Conservation (phyloP, 2,888 invertebrate species). For the Platycnemis pennipes region DNA sequence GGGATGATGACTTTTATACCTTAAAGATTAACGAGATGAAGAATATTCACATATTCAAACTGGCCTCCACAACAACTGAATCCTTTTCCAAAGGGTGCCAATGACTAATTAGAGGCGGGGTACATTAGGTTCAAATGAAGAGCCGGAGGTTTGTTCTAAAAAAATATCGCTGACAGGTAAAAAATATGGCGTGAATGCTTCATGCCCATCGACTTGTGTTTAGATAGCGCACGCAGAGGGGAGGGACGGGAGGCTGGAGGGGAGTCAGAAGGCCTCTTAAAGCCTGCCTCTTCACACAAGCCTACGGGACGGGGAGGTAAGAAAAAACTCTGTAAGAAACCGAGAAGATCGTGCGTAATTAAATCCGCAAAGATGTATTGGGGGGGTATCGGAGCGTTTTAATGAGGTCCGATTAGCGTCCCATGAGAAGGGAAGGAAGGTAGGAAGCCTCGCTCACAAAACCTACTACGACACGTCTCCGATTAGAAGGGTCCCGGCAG, state of each 20-base stretch:
- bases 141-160: neutral
- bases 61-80: too few relatives aligned
- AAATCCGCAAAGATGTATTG: constrained; percentile 54
- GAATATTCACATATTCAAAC: too few relatives aligned
- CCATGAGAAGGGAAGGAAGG: neutral
- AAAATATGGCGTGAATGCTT: neutral
- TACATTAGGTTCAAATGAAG: neutral
- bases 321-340: constrained; percentile 23
- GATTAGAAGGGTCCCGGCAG: neutral
- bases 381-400: constrained; percentile 51
- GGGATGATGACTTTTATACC: too few relatives aligned
- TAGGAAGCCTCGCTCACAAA: neutral
- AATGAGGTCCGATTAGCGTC: constrained; percentile 67
- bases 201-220: neutral
- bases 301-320: neutral
- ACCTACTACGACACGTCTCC: neutral
- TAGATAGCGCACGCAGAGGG: neutral
- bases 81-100: too few relatives aligned
- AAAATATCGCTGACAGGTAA: neutral
- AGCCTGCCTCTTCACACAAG: constrained; percentile 20
- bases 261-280: neutral
- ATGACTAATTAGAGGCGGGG: neutral
- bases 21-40: too few relatives aligned
- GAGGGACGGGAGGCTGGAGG: neutral
- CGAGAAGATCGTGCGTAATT: constrained; percentile 60